Conservation (phyloP, 1,140 invertebrate genomes). For the Octopus sinensis region DNA sequence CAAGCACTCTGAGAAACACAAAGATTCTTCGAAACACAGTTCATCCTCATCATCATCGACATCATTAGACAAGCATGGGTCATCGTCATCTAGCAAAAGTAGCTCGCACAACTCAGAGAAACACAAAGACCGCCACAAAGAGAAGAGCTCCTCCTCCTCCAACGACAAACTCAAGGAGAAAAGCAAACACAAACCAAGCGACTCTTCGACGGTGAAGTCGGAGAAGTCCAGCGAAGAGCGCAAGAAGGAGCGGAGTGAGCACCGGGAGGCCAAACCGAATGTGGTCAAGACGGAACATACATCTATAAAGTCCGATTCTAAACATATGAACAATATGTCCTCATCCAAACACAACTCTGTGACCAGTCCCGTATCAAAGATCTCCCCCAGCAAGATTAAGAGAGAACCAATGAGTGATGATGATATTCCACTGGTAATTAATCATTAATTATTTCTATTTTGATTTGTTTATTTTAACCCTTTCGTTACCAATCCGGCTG, state of each 20-base stretch:
- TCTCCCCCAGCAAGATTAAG: slow-evolving; percentile 27
- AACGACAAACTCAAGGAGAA: slow-evolving; percentile 29
- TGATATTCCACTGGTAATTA: slow-evolving; percentile 70
- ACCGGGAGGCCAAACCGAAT: slow-evolving; percentile 22
- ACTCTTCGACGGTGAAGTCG: background rate
- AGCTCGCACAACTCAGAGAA: slow-evolving; percentile 36
- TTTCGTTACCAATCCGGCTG: too few species aligned
- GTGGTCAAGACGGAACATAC: slow-evolving; percentile 13
- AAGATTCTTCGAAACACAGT: slow-evolving; percentile 1
- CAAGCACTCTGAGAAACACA: background rate
- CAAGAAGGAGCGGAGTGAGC: background rate
- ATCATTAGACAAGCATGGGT: slow-evolving; percentile 33
- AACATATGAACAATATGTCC: background rate
- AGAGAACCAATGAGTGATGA: slow-evolving; percentile 64
- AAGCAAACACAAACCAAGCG: background rate
- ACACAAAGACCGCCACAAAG: slow-evolving; percentile 47
- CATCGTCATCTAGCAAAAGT: slow-evolving; percentile 46
- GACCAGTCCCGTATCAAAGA: background rate
- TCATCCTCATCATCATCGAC: background rate
- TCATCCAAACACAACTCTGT: background rate
- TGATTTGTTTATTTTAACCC: background rate
- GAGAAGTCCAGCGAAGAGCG: background rate
- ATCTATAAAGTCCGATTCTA: background rate
- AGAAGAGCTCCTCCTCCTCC: slow-evolving; percentile 54
- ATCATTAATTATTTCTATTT: slow-evolving; percentile 8